Conservation (phyloP, 2,888 invertebrate species). For the Chymomyza fuscimana region DNA sequence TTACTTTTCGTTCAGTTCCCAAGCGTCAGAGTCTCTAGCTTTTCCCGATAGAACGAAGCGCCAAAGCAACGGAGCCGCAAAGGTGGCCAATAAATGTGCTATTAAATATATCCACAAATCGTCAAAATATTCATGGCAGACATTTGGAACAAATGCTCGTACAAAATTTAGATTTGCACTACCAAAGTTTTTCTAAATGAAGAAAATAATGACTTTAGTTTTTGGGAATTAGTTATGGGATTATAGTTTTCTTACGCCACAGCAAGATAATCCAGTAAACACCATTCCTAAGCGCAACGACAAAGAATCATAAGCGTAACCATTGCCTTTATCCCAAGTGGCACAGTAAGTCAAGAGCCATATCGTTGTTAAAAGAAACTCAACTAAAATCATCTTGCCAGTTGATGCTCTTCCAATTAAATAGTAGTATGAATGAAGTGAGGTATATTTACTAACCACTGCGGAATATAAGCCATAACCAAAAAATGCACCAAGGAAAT, state of each 20-base stretch:
- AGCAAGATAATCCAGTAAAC: conserved; percentile 7
- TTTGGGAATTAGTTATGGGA: background rate
- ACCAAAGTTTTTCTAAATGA: conserved; percentile 2
- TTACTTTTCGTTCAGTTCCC: too few relatives aligned
- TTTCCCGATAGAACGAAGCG: conserved; percentile 24
- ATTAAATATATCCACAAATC: background rate
- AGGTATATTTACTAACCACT: background rate
- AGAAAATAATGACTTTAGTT: background rate
- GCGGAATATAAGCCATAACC: conserved; percentile 15
- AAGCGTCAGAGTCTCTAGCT: background rate
- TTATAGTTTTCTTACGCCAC: conserved; percentile 23
- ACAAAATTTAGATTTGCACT: conserved; percentile 38
- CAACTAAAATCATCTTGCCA: conserved; percentile 18
- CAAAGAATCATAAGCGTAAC: conserved; percentile 17
- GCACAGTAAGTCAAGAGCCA: conserved; percentile 34
- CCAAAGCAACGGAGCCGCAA: conserved; percentile 27
- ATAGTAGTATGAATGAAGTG: too few relatives aligned
- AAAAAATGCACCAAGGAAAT: conserved; percentile 26
- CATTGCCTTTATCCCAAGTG: conserved; percentile 39
- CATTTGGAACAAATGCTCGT: conserved; percentile 23
- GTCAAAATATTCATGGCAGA: background rate
- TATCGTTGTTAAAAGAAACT: conserved; percentile 5
- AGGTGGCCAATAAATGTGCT: background rate
- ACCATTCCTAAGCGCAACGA: conserved; percentile 37
- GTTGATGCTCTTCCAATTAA: too few relatives aligned